Conservation (phyloP, 2,113 vertebrate species). For the Vicugna pacos region DNA sequence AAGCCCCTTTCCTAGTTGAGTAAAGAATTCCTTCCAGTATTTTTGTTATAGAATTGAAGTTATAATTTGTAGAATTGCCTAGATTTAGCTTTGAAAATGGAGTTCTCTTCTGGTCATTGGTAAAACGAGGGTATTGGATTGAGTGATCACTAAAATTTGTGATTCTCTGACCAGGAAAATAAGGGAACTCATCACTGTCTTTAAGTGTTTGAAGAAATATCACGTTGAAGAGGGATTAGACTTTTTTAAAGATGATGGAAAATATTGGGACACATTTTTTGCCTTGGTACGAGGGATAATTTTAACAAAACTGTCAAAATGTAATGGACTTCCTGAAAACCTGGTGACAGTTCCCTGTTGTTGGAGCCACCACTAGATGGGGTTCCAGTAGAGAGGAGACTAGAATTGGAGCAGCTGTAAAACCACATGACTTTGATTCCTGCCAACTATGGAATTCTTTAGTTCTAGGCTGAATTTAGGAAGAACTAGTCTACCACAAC, state of each 20-base stretch:
- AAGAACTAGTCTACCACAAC: background rate
- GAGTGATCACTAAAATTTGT: background rate
- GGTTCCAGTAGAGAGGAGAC: background rate
- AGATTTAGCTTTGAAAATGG: background rate
- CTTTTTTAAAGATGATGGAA: background rate
- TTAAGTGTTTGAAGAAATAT: constrained; percentile 28
- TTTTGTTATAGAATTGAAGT: constrained; percentile 33
- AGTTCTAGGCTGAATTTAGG: background rate
- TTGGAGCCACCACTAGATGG: background rate
- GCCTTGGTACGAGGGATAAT: background rate
- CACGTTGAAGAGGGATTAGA: background rate
- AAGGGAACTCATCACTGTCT: background rate
- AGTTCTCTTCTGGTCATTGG: background rate
- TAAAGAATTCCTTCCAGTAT: constrained; percentile 33
- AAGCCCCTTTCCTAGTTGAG: background rate
- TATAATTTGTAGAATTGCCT: constrained; percentile 9
- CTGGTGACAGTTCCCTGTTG: background rate
- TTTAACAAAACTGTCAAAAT: background rate
- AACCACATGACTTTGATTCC: background rate
- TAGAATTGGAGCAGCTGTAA: background rate
- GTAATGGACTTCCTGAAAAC: background rate
- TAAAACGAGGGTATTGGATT: background rate
- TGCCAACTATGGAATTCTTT: background rate
- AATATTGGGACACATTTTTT: background rate
- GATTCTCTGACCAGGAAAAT: background rate